phyloP scores from a whole-genome alignment of 2,797 vertebrate species.

The Sebastes steindachneri region DNA sequence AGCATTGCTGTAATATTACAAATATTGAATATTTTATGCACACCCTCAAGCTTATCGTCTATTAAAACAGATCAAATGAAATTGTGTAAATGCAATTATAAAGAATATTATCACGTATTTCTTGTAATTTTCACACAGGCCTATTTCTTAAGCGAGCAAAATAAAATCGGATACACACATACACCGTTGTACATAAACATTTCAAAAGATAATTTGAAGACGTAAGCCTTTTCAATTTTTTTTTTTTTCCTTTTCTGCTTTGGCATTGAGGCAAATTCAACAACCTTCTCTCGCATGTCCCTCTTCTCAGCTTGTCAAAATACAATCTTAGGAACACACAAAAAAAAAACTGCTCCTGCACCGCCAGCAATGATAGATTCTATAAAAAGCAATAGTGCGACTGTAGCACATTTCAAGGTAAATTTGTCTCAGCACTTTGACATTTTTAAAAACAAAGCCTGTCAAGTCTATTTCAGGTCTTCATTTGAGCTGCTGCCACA shows the following conservation, averaged over 20 bases:
- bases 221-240: not conserved
- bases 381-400: conserved; percentile 69
- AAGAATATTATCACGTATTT: not conserved
- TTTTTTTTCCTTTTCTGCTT: conserved; percentile 21
- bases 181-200: not conserved
- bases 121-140: not conserved
- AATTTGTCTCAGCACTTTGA: conserved; percentile 79
- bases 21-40: not conserved
- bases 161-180: not conserved
- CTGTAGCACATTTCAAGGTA: conserved; percentile 76
- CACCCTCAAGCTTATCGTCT: not conserved
- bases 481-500: conserved; percentile 59
- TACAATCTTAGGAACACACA: conserved; percentile 38
- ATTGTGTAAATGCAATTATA: conserved; percentile 1
- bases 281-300: conserved; percentile 45
- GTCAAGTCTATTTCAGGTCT: conserved; percentile 76
- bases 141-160: not conserved
- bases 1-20: not conserved
- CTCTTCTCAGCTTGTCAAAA: conserved; percentile 50
- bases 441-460: conserved; percentile 75
- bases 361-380: conserved; percentile 54
- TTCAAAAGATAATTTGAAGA: conserved; percentile 17
- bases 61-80: not conserved
- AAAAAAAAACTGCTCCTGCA: conserved; percentile 23
- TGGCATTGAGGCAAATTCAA: conserved; percentile 38